phyloP scores from a whole-genome alignment of 2,888 invertebrate species.

The Teleogryllus oceanicus region DNA sequence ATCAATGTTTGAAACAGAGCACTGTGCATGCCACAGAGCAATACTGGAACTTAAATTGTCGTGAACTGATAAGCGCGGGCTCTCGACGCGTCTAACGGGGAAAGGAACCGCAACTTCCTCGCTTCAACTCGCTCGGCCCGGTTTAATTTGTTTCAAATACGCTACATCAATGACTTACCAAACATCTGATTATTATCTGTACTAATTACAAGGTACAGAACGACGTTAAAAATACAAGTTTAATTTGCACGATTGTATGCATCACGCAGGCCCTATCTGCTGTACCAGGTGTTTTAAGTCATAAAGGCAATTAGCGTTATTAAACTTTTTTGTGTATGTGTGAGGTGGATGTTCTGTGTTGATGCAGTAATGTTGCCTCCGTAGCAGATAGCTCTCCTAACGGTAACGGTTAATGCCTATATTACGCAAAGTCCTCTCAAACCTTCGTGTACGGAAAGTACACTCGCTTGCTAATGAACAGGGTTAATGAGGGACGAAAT shows the following conservation, averaged over 20 bases:
- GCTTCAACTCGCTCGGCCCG: background rate
- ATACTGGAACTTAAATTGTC: slow-evolving; percentile 18
- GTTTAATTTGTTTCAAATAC: slow-evolving; percentile 9
- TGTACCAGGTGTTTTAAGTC: slow-evolving; percentile 30
- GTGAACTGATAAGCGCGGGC: background rate
- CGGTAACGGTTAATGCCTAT: slow-evolving; percentile 4
- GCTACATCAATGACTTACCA: slow-evolving; percentile 18
- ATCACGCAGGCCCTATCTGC: background rate
- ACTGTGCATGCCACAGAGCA: background rate
- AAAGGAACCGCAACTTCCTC: background rate
- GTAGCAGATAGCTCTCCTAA: background rate
- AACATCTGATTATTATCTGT: slow-evolving; percentile 18
- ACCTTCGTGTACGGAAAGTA: slow-evolving; percentile 18
- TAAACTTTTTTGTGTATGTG: slow-evolving; percentile 20
- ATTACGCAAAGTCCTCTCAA: slow-evolving; percentile 9
- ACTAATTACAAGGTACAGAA: slow-evolving; percentile 18
- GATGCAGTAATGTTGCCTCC: background rate
- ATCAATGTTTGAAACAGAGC: background rate
- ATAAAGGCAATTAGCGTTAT: slow-evolving; percentile 30
- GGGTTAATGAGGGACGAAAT: slow-evolving; percentile 18
- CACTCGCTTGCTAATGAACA: slow-evolving; percentile 11
- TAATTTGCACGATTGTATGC: slow-evolving; percentile 21
- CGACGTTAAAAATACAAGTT: slow-evolving; percentile 18
- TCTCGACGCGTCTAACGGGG: background rate
- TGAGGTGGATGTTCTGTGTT: slow-evolving; percentile 3